Evolutionary conservation across 2,113 vertebrate species (phyloP).

Genomic region (Galeopterus variegatus): DNA sequence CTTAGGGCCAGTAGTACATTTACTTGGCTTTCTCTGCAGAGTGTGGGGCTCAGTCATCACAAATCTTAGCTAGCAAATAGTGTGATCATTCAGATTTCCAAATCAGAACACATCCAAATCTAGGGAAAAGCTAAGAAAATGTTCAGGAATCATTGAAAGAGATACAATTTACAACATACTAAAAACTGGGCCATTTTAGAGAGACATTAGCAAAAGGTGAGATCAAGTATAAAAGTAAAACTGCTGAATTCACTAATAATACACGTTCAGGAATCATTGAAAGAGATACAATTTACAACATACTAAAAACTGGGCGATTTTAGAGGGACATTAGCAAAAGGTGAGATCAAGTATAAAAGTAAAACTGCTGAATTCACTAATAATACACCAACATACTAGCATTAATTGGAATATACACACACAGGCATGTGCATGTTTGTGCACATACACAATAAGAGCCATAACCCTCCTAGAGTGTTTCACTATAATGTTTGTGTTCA

Average conservation of each 20-base stretch:
- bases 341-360: neutral
- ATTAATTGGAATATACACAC: neutral
- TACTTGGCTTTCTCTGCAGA: neutral
- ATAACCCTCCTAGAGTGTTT: neutral
- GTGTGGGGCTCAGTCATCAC: neutral
- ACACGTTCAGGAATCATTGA: slow-evolving; percentile 1
- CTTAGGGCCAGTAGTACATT: neutral
- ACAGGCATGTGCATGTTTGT: neutral
- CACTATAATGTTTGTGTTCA: neutral
- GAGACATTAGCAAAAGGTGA: neutral
- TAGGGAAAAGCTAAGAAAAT: neutral
- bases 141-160: slow-evolving; percentile 35
- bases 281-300: neutral
- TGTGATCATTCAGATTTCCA: neutral
- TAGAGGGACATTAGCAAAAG: neutral
- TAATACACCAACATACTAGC: neutral
- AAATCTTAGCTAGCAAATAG: slow-evolving; percentile 15
- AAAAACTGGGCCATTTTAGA: neutral
- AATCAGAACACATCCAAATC: slow-evolving; percentile 45
- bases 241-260: neutral
- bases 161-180: neutral
- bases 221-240: neutral
- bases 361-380: neutral
- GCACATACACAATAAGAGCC: neutral
- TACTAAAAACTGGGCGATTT: neutral